phyloP scores from a whole-genome alignment of 2,797 vertebrate genomes.

The Eutrigla gurnardus region DNA sequence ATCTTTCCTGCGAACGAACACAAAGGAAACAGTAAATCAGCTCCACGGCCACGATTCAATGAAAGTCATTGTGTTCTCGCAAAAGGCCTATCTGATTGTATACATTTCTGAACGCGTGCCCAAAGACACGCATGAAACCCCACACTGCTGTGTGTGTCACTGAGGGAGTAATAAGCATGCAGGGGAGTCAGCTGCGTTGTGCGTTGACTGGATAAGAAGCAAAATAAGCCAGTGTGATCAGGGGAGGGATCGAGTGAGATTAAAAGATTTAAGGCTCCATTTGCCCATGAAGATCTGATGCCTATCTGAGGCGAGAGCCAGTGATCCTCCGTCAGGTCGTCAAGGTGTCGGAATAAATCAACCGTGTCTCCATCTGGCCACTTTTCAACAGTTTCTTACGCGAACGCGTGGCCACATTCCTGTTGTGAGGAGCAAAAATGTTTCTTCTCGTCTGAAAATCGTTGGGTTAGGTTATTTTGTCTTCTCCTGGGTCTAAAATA shows the following conservation, averaged over 20 bases:
- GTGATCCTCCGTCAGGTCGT: conserved; percentile 64
- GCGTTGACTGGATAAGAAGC: conserved; percentile 71
- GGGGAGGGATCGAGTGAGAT: conserved; percentile 75
- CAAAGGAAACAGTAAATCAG: conserved; percentile 28
- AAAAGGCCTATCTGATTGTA: conserved; percentile 31
- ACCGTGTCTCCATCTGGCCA: conserved; percentile 72
- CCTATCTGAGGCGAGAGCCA: conserved; percentile 65
- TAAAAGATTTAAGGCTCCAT: conserved; percentile 83
- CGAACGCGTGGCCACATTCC: conserved; percentile 29
- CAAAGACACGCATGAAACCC: conserved; percentile 38
- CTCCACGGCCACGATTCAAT: conserved; percentile 8
- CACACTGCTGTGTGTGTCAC: conserved; percentile 68
- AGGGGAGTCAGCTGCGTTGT: conserved; percentile 69
- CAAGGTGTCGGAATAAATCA: conserved; percentile 75
- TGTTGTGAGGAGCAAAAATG: conserved; percentile 9
- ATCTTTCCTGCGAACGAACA: conserved; percentile 21
- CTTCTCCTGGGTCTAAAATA: conserved; percentile 37
- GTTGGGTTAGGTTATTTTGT: conserved; percentile 20
- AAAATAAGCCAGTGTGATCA: conserved; percentile 76
- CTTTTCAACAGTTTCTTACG: conserved; percentile 65
- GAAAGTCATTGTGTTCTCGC: conserved; percentile 7
- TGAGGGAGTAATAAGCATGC: conserved; percentile 73
- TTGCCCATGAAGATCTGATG: conserved; percentile 81
- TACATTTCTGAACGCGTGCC: conserved; percentile 16
- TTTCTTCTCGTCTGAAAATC: conserved; percentile 32